These are phyloP conservation scores for Electrona antarctica DNA, from an alignment of 2,113 vertebrate species.

Conservation along the genomic window DNA sequence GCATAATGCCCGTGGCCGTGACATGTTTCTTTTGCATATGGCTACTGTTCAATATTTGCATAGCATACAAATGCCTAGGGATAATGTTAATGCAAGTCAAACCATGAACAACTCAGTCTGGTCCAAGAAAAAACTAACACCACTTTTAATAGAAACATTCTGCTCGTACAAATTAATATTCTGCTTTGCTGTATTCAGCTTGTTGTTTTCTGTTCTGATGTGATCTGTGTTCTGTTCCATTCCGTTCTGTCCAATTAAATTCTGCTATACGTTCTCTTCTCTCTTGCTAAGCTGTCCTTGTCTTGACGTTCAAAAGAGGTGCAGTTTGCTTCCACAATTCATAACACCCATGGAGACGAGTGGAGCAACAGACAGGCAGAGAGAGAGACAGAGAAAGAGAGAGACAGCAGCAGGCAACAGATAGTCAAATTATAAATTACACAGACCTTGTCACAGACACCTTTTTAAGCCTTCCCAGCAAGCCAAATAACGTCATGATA, in stretches of 20 bases:
- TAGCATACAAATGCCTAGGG: constrained; percentile 22
- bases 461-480: no score
- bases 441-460: no score
- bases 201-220: no score
- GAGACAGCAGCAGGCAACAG: not conserved
- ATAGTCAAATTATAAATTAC: not conserved
- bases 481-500: no score
- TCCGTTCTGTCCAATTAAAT: not conserved
- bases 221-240: constrained; percentile 7
- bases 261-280: constrained; percentile 8
- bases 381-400: not conserved
- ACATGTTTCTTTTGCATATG: constrained; percentile 3
- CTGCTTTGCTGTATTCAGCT: no score
- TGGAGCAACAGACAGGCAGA: not conserved
- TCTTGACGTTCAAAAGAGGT: constrained; percentile 25
- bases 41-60: constrained; percentile 6
- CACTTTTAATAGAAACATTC: no score
- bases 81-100: constrained; percentile 10
- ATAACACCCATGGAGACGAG: not conserved
- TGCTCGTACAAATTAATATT: no score
- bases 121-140: not conserved
- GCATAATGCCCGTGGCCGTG: not conserved
- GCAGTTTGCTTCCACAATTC: not conserved
- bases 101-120: not conserved
- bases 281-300: constrained; percentile 30